These are phyloP conservation scores for Tiphia femorata DNA, from an alignment of 2,888 invertebrate species.

Conservation along the genomic window DNA sequence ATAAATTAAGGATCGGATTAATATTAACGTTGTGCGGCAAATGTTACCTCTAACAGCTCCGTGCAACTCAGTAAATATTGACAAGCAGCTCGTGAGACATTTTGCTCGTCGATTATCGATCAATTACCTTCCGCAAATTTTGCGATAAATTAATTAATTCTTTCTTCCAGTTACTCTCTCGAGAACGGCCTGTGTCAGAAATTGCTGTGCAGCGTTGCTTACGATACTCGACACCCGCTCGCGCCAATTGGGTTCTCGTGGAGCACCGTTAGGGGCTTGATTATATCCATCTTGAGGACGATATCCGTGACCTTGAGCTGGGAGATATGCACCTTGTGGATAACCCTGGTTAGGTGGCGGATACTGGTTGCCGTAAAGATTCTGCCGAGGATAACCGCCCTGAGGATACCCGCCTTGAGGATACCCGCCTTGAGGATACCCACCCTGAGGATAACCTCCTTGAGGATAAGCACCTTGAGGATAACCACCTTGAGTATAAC, in stretches of 20 bases:
- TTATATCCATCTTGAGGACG: conserved; percentile 23
- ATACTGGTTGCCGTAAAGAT: conserved; percentile 24
- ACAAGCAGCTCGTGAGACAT: no score
- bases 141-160: no score
- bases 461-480: conserved; percentile 22
- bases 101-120: no score
- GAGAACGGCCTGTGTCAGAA: conserved; percentile 55
- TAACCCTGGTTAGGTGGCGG: conserved; percentile 31
- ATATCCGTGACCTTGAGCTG: conserved; percentile 28
- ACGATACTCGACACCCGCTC: conserved; percentile 56
- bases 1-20: no score
- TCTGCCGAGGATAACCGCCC: conserved; percentile 27
- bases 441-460: conserved; percentile 36
- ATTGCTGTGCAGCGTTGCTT: conserved; percentile 52
- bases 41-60: no score
- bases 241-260: conserved; percentile 54
- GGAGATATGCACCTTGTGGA: conserved; percentile 24
- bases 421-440: conserved; percentile 26
- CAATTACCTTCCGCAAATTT: no score
- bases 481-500: conserved; percentile 22
- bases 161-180: conserved; percentile 55
- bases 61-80: no score
- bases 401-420: conserved; percentile 30
- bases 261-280: conserved; percentile 35
- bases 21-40: no score